These are phyloP conservation scores for Origma solitaria DNA, from an alignment of 2,113 vertebrate species.

Conservation along the genomic window DNA sequence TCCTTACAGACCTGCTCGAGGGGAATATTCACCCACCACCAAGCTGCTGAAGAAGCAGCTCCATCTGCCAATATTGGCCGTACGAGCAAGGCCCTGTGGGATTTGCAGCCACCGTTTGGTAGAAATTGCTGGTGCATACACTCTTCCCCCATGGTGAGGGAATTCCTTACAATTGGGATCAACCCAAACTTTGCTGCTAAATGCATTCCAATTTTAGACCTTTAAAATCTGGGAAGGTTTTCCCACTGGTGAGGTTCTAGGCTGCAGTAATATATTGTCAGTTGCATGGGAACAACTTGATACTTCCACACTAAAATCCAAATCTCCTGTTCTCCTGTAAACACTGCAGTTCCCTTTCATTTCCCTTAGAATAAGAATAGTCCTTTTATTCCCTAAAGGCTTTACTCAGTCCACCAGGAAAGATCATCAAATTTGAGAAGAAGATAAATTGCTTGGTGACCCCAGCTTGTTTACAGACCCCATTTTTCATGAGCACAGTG, in stretches of 20 bases:
- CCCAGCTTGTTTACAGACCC: neutral
- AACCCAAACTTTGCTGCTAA: neutral
- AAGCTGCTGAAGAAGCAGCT: neutral
- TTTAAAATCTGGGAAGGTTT: neutral
- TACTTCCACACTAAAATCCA: neutral
- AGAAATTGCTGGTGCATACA: neutral
- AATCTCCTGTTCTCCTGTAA: neutral
- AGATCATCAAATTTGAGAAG: neutral
- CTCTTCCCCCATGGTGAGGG: neutral
- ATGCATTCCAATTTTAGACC: neutral
- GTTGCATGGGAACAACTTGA: neutral
- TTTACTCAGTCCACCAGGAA: neutral
- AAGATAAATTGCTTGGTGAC: neutral
- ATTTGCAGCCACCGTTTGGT: neutral
- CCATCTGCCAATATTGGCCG: fast-evolving
- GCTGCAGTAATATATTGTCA: neutral
- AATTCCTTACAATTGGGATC: neutral
- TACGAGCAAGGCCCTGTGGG: neutral
- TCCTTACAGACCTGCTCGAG: neutral
- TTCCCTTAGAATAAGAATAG: neutral
- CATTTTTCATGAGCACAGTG: neutral
- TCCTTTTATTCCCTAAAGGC: neutral
- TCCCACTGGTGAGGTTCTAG: neutral
- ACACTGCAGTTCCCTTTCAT: neutral
- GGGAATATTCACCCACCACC: neutral